Conservation (phyloP, 2,113 vertebrate species). For the Menidia beryllina region DNA sequence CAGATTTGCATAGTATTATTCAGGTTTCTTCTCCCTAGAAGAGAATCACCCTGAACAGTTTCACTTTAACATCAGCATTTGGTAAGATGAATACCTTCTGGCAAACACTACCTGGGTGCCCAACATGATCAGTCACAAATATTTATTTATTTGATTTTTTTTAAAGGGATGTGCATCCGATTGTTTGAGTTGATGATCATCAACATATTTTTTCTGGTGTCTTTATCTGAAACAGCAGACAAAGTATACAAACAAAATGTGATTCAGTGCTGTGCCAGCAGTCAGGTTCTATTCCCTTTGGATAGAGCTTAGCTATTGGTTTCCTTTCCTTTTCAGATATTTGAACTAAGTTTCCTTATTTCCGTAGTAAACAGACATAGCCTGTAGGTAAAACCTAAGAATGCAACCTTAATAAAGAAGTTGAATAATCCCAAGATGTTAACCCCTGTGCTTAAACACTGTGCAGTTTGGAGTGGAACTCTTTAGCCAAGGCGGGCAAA, state of each 20-base stretch:
- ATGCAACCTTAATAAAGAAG: neutral
- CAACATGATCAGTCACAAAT: no score
- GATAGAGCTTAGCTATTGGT: neutral
- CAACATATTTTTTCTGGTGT: neutral
- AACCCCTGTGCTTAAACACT: neutral
- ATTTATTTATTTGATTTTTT: no score
- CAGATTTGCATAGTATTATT: constrained; percentile 9
- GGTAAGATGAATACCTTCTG: no score
- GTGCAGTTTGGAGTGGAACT: neutral
- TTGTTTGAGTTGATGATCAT: neutral
- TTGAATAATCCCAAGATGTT: neutral
- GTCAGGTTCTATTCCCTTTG: neutral
- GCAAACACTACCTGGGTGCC: no score
- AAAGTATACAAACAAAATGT: constrained; percentile 1
- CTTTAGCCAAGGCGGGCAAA: neutral
- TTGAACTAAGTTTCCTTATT: neutral
- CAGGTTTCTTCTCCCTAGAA: neutral
- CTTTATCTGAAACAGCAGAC: neutral
- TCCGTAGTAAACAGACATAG: neutral
- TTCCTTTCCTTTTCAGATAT: neutral
- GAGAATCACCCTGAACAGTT: neutral
- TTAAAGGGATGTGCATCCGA: neutral
- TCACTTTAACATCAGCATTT: no score
- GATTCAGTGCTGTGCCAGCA: neutral
- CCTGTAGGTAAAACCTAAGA: neutral